Base-by-base conservation (phyloP, 1,140 invertebrate species). In the Drosophila busckii region DNA sequence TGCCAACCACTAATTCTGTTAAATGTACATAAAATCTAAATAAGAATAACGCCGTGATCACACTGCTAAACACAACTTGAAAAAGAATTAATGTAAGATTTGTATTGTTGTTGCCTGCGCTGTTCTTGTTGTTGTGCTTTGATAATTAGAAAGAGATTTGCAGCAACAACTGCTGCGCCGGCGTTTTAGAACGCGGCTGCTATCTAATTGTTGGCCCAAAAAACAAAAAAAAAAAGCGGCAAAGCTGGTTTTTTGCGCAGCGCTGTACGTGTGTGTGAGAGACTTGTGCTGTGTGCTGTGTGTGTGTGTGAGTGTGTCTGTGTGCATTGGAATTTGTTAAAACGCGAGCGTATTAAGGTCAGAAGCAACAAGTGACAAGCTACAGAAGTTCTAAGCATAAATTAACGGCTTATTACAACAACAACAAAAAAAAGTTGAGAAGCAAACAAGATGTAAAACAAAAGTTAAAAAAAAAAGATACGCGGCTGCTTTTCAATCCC, bases 291-390 rank as follows among this genome's bases (percentile, higher is more conserved):
- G 37, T 32, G 55, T 16, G 28, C n/a, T 41, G 31, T 20, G 26
- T 7, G 22, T 35, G 6, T 49, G 45, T 50, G 37, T 44, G 17
- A 32, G 48, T 34, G 55, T 53, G 10, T 50, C 35, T 56, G 35
- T 70, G 55, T 82, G 69, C 61, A 82, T 75, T 73, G 76, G 75
- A 82, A 70, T 75, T 66, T 70, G 65, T 67, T 82, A 59, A 64
- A 62, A 61, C 32, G 32, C 44, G 45, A 48, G 17, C 45, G 34
- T 38, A 82, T 82, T 82, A 82, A 75, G 75, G 75, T 75, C 75
- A 70, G 25, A 55, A 69, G 44, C 75, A 80, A 75, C 75, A 75
- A 82, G 75, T 82, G 75, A 82, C 55, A 66, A 59, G 34, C 38
- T n/a, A 46, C 20, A 65, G 48, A 55, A 75, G 68, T 70, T 56